Evolutionary conservation across 1,140 invertebrate species (phyloP).

Genomic region (Lepidurus packardi): DNA sequence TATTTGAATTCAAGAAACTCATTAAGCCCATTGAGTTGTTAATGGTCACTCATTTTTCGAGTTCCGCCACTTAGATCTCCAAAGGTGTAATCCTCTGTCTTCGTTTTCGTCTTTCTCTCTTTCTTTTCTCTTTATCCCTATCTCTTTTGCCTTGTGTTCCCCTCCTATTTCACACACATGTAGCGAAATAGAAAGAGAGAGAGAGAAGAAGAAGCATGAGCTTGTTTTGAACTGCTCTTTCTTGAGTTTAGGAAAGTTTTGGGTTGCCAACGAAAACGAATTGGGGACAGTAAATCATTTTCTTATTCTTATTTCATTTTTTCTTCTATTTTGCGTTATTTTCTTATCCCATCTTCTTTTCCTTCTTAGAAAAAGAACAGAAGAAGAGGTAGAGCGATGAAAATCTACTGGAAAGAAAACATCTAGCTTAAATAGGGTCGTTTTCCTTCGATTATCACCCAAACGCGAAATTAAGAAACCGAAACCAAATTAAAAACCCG

Average conservation of each 20-base stretch:
- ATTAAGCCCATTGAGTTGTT: constrained; percentile 4
- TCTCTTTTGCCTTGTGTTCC: background rate
- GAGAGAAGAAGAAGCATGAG: too few relatives aligned
- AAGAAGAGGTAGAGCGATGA: background rate
- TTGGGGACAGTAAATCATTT: background rate
- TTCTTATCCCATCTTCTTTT: background rate
- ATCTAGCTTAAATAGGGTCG: too few relatives aligned
- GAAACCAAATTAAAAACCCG: constrained; percentile 2
- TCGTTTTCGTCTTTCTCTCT: too few relatives aligned
- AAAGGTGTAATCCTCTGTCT: too few relatives aligned
- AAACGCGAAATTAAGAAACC: background rate
- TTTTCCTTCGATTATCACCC: background rate
- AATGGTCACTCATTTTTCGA: background rate
- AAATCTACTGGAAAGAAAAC: too few relatives aligned
- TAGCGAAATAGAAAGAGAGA: too few relatives aligned
- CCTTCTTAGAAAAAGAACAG: background rate
- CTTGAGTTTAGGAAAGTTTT: background rate
- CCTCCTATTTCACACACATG: background rate
- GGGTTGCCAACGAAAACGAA: background rate
- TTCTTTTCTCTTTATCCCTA: background rate
- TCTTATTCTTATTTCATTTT: background rate
- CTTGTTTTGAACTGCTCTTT: background rate
- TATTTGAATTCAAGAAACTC: too few relatives aligned
- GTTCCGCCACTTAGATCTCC: background rate
- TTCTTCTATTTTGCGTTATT: background rate